phyloP scores from a whole-genome alignment of 2,888 invertebrate genomes.

The Dexiosoma caninum region DNA sequence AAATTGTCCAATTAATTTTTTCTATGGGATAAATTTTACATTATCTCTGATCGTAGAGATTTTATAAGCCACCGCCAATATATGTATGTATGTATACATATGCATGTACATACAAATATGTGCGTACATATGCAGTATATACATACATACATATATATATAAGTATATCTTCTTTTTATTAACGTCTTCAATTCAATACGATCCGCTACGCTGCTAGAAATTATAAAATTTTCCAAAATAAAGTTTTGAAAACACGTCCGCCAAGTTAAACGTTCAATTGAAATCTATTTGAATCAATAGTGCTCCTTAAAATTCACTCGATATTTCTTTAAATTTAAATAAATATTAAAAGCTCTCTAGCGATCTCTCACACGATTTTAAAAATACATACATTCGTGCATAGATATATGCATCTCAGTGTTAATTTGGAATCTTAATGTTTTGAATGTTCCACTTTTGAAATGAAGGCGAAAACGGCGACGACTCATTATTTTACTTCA shows the following conservation, averaged over 20 bases:
- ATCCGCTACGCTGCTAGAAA: constrained; percentile 57
- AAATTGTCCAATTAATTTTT: neutral
- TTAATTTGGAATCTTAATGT: constrained; percentile 55
- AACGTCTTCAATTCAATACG: constrained; percentile 47
- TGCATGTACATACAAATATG: too few relatives aligned
- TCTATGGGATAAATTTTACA: constrained; percentile 9
- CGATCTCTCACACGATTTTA: constrained; percentile 25
- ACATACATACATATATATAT: neutral
- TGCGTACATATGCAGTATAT: too few relatives aligned
- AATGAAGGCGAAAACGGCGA: constrained; percentile 15
- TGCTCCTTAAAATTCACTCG: constrained; percentile 24
- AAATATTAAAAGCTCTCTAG: constrained; percentile 33
- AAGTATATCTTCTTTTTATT: constrained; percentile 2
- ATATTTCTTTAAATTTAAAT: constrained; percentile 1
- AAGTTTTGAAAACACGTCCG: constrained; percentile 55
- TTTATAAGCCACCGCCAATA: constrained; percentile 21
- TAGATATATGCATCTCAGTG: constrained; percentile 34
- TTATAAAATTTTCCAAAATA: constrained; percentile 11
- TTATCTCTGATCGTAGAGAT: neutral
- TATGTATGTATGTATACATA: neutral
- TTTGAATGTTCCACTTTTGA: constrained; percentile 57
- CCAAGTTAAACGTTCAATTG: constrained; percentile 59
- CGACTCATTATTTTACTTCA: constrained; percentile 32
- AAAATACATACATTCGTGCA: neutral
- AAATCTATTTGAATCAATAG: constrained; percentile 44